Base-by-base conservation (phyloP, 2,113 vertebrate genomes). In the Polypterus senegalus region DNA sequence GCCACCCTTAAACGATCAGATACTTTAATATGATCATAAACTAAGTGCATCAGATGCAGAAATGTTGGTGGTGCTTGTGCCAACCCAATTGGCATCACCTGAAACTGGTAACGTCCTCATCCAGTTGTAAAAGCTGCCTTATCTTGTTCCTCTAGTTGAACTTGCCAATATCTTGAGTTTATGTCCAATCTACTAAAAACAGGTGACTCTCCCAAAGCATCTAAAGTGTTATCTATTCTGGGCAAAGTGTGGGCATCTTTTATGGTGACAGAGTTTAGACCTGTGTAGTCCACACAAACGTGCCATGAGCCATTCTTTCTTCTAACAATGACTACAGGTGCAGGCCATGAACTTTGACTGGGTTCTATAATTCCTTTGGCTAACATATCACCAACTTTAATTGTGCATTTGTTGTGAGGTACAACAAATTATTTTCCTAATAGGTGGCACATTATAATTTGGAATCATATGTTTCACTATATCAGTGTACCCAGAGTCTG, bases 101-200 rank as follows among this genome's bases (percentile, higher is more conserved):
- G 59, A 56, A 51, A 62, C 5, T 63, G 58, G 54, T 62, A 63
- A 54, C 53, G 65, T 58, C 7, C 9, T 46, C 45, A 49, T 9
- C 60, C 65, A 11, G 54, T 66, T 6, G 48, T 66, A 7, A 66
- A 66, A n/a, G 60, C 60, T 27, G 27, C 63, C 54, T 64, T 64
- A 10, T 64, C 66, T 52, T 68, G 66, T 27, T 67, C 62, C 11
- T 67, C 54, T 2, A 67, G 47, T 11, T 67, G 58, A 9, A 64
- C 66, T 60, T 67, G 62, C 53, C 66, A 68, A 51, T 64, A 64
- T 3, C 66, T 59, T 61, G 52, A 63, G 4, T 60, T 60, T 7
- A 69, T 54, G 43, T 64, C 66, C 66, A 64, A 53, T 7, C 53
- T 58, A 53, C 58, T 61, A 7, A 67, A 67, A 6, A 63, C 51